These are phyloP conservation scores for Noctuana brunneofusca DNA, from an alignment of 2,888 invertebrate genomes.

Conservation along the genomic window DNA sequence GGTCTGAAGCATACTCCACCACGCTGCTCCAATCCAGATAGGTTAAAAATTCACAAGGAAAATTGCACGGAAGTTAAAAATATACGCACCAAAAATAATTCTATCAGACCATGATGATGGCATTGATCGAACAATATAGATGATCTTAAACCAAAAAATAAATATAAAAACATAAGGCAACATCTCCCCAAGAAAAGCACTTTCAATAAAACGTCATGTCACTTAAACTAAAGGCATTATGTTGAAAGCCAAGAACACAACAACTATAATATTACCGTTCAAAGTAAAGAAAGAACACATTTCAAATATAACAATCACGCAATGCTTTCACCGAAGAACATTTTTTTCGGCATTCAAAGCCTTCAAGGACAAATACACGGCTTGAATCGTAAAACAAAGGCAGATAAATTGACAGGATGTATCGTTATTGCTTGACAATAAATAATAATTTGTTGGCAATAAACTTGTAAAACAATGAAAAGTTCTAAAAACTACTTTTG, in stretches of 20 bases:
- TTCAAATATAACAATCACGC: slow-evolving; percentile 23
- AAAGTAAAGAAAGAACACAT: slow-evolving; percentile 3
- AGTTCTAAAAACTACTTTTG: background rate
- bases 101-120: too few relatives aligned
- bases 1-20: too few relatives aligned
- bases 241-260: slow-evolving; percentile 8
- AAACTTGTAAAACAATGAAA: slow-evolving; percentile 15
- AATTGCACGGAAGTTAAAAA: too few relatives aligned
- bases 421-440: slow-evolving; percentile 11
- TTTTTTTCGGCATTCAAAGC: slow-evolving; percentile 1
- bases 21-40: too few relatives aligned
- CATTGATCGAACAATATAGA: too few relatives aligned
- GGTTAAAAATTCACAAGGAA: too few relatives aligned
- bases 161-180: too few relatives aligned
- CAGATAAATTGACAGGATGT: slow-evolving; percentile 10
- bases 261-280: slow-evolving; percentile 10
- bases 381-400: slow-evolving; percentile 14
- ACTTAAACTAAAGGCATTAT: slow-evolving; percentile 1
- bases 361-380: slow-evolving; percentile 11
- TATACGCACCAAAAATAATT: too few relatives aligned
- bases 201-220: slow-evolving; percentile 13
- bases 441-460: slow-evolving; percentile 2
- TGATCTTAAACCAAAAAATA: too few relatives aligned
- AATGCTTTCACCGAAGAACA: slow-evolving; percentile 5
- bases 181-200: too few relatives aligned